These are phyloP conservation scores for Latrodectus geometricus DNA, from an alignment of 1,140 invertebrate genomes.

Conservation along the genomic window DNA sequence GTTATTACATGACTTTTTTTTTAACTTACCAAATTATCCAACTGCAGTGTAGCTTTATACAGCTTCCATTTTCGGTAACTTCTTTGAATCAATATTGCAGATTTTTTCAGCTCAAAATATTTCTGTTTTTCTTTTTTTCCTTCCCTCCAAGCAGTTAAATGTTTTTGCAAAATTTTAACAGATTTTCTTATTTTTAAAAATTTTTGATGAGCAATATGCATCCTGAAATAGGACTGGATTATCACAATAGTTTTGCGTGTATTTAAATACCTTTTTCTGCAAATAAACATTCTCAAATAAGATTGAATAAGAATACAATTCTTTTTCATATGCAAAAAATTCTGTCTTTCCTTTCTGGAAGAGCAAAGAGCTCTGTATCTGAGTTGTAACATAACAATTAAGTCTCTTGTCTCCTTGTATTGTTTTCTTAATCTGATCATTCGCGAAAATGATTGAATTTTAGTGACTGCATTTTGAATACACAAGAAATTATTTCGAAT, in stretches of 20 bases:
- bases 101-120: not conserved
- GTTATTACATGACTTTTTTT: no score
- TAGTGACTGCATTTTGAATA: not conserved
- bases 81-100: slow-evolving; percentile 34
- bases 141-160: not conserved
- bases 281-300: slow-evolving; percentile 1
- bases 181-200: no score
- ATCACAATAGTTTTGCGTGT: not conserved
- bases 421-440: no score
- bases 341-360: no score
- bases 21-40: not conserved
- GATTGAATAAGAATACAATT: not conserved
- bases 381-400: no score
- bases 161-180: not conserved
- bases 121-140: not conserved
- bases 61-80: not conserved
- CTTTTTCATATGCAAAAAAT: no score
- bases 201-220: not conserved
- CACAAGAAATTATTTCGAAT: not conserved
- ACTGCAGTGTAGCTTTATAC: not conserved
- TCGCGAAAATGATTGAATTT: not conserved
- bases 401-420: no score
- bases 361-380: no score
- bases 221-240: not conserved
- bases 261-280: not conserved